Evolutionary conservation across 2,888 invertebrate species (phyloP), one percentile per base, ranked within the genome.

Genomic region (Oscheius sp.): DNA sequence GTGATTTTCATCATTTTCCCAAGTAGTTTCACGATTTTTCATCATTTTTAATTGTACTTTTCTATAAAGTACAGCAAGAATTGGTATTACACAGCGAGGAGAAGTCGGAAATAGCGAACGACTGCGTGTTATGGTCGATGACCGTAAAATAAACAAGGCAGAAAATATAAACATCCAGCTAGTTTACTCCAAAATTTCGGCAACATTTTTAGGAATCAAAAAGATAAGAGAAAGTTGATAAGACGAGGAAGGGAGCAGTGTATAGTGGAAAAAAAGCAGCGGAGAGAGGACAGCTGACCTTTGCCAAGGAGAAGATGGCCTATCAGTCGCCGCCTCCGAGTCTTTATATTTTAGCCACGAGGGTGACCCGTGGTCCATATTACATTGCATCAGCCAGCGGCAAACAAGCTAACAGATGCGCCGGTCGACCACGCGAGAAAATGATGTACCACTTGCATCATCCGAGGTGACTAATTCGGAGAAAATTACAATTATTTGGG

Each of bases 361-460:
- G 23, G 55, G 13, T 25, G 58, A 58, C 58, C 58, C n/a, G 29
- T 5, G 16, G 29, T 27, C 58, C 58, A 58, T 25, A 55, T 55
- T 55, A 25, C 21, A 25, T 58, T 58, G 58, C 58, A 58, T 58
- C 58, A 58, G 58, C 55, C 55, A 55, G 5, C 13, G 18, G 23
- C 58, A 58, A 58, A 58, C 58, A 58, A 25, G 58, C 16, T 13
- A 3, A 35, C 35, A 35, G 13, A 29, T 27, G 58, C 58, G 58
- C 58, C 23, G 55, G 7, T 7, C 58, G 58, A 27, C 27, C 21
- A 58, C 27, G 58, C 27, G 58, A 16, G 58, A 58, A 58, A 58
- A 58, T 58, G 58, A 58, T 58, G 58, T n/a, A 58, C n/a, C 27
- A 29, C 58, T 58, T 58, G 13, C 58, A 29, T 58, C 58, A 58